Evolutionary conservation across 2,113 vertebrate genomes (phyloP).

Genomic region (Meleagris gallopavo): DNA sequence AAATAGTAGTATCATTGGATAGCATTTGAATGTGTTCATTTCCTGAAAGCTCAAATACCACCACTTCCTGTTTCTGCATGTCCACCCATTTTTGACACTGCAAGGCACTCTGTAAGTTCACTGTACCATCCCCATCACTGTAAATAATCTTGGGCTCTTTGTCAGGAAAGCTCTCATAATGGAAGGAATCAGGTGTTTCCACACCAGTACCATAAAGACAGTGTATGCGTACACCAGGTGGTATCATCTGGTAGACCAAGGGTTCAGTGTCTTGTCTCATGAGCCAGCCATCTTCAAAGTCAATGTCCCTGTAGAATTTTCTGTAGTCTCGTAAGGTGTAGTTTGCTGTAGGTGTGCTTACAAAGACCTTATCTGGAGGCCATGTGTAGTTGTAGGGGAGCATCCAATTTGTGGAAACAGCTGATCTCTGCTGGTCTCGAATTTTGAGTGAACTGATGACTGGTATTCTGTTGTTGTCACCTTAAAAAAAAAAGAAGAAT

Average conservation of each 20-base stretch:
- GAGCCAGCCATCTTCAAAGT: slow-evolving; percentile 89
- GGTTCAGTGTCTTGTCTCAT: slow-evolving; percentile 91
- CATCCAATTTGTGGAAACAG: slow-evolving; percentile 92
- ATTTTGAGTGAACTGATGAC: slow-evolving; percentile 94
- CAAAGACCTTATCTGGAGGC: slow-evolving; percentile 86
- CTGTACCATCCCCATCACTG: slow-evolving; percentile 92
- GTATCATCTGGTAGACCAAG: slow-evolving; percentile 78
- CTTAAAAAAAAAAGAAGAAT: slow-evolving; percentile 64
- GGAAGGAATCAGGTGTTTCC: slow-evolving; percentile 84
- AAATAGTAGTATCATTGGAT: slow-evolving; percentile 85
- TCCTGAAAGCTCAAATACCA: slow-evolving; percentile 81
- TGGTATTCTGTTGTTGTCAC: slow-evolving; percentile 94
- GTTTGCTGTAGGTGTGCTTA: slow-evolving; percentile 88
- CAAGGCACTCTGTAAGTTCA: slow-evolving; percentile 89
- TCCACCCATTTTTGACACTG: slow-evolving; percentile 86
- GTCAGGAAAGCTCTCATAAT: slow-evolving; percentile 90
- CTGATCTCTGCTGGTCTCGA: slow-evolving; percentile 91
- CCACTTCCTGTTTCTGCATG: slow-evolving; percentile 83
- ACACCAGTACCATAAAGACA: slow-evolving; percentile 91
- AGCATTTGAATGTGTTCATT: slow-evolving; percentile 95
- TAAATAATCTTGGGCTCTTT: slow-evolving; percentile 85
- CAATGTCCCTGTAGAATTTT: slow-evolving; percentile 88
- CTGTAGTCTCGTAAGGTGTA: slow-evolving; percentile 90
- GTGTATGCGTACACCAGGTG: slow-evolving; percentile 88
- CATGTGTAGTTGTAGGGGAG: slow-evolving; percentile 91